These are phyloP conservation scores for Carcharodon carcharias DNA, from an alignment of 2,797 vertebrate genomes.

Conservation along the genomic window DNA sequence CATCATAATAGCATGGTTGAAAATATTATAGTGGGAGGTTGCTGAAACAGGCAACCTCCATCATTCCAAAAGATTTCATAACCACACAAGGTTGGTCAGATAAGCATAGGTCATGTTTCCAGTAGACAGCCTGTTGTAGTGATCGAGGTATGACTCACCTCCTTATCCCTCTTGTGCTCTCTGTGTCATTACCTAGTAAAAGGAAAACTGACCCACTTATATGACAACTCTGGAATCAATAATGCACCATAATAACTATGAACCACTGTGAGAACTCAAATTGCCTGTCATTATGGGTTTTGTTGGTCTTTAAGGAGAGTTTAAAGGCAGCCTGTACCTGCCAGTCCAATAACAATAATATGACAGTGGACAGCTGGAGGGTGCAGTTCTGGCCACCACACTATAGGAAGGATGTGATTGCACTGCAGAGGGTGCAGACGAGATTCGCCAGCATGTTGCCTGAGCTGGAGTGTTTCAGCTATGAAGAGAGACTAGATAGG, in stretches of 20 bases:
- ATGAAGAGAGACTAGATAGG: too few relatives aligned
- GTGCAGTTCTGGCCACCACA: too few relatives aligned
- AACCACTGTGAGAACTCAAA: background rate
- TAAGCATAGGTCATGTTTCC: background rate
- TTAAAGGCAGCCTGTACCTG: background rate
- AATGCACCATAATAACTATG: background rate
- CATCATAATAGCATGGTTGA: background rate
- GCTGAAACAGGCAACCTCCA: background rate
- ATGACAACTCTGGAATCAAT: background rate
- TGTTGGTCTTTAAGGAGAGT: background rate
- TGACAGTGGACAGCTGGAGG: background rate
- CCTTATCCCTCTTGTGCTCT: background rate
- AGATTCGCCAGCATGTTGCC: too few relatives aligned
- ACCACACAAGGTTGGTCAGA: background rate
- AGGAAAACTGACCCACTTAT: background rate
- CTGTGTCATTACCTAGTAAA: background rate
- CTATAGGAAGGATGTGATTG: too few relatives aligned
- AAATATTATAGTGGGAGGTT: background rate
- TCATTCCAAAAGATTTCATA: background rate
- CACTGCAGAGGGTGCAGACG: too few relatives aligned
- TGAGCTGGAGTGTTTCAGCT: too few relatives aligned
- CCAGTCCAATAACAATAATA: too few relatives aligned
- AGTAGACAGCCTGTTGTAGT: background rate
- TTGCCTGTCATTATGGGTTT: background rate
- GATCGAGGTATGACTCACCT: background rate